phyloP scores from a whole-genome alignment of 2,797 vertebrate genomes.

The Onychomys torridus region DNA sequence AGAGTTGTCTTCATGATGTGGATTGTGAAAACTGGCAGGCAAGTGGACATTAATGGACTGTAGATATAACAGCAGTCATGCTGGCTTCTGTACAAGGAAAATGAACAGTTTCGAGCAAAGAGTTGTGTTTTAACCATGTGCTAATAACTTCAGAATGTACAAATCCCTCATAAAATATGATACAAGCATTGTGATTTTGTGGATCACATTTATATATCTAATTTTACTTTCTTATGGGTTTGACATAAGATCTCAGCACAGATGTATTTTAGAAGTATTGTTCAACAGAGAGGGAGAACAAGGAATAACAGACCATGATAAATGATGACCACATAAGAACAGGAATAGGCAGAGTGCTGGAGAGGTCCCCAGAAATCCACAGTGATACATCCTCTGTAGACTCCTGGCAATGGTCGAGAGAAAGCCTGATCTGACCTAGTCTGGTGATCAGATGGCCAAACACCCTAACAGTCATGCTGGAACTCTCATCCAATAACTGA shows the following conservation, averaged over 20 bases:
- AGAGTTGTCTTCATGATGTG: neutral
- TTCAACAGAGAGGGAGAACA: too few species aligned
- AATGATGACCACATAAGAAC: too few species aligned
- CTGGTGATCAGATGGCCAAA: too few species aligned
- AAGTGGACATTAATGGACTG: slow-evolving; percentile 6
- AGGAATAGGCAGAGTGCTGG: too few species aligned
- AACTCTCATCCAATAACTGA: too few species aligned
- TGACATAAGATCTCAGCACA: neutral
- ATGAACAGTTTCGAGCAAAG: fast-evolving
- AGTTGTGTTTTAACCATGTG: neutral
- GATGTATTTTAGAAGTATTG: neutral
- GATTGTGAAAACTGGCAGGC: slow-evolving; percentile 12
- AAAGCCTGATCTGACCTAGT: too few species aligned
- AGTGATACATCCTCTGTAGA: too few species aligned
- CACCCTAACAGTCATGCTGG: too few species aligned
- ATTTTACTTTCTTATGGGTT: slow-evolving; percentile 12
- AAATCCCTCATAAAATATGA: slow-evolving; percentile 54
- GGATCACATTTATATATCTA: neutral
- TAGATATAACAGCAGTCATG: neutral
- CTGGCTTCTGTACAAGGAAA: slow-evolving; percentile 50
- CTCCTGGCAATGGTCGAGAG: too few species aligned
- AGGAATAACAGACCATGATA: too few species aligned
- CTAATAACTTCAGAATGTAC: slow-evolving; percentile 33
- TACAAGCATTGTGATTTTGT: neutral
- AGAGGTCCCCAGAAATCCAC: too few species aligned